Percentiles rank a stretch among this genome's conserved stretches.
Evolutionary conservation across 2,888 invertebrate species (phyloP).

Genomic region (Drosophila anceps): DNA sequence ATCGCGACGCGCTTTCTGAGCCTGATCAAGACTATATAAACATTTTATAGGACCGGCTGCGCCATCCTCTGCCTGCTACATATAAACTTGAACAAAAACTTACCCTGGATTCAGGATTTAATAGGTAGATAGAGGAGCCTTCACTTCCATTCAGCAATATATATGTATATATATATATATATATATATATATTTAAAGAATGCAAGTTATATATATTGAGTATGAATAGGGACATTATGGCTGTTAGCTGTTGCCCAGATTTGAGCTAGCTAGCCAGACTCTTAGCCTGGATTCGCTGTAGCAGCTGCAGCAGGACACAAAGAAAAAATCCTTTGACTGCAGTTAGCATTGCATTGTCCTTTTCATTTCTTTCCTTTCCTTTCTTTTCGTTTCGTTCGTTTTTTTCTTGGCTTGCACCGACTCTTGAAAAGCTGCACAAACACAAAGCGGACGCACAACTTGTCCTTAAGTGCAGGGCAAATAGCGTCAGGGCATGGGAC

Average conservation of each 20-base stretch:
- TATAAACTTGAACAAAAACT: background rate
- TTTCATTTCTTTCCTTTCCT: background rate
- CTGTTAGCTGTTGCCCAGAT: slow-evolving; percentile 11
- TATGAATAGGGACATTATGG: background rate
- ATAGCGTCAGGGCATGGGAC: slow-evolving; percentile 31
- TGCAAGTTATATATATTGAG: slow-evolving; percentile 1
- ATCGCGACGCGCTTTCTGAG: no score
- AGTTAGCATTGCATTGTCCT: slow-evolving; percentile 36
- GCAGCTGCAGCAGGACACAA: slow-evolving; percentile 16
- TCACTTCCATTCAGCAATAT: background rate
- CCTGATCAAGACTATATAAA: no score
- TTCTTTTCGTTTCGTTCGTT: background rate
- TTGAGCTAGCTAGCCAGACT: slow-evolving; percentile 8
- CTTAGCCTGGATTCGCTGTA: slow-evolving; percentile 36
- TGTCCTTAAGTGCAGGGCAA: slow-evolving; percentile 54
- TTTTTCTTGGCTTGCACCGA: background rate
- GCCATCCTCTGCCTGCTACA: background rate
- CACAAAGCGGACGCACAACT: slow-evolving; percentile 49
- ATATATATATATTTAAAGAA: background rate
- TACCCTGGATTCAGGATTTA: background rate
- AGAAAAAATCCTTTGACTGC: slow-evolving; percentile 34
- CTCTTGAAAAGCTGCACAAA: slow-evolving; percentile 40
- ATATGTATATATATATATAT: background rate
- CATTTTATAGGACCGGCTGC: background rate
- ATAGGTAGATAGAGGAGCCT: background rate